These are phyloP conservation scores for Chiridota heheva DNA, from an alignment of 35 echinoderm and acorn worm genomes.

Conservation along the genomic window DNA sequence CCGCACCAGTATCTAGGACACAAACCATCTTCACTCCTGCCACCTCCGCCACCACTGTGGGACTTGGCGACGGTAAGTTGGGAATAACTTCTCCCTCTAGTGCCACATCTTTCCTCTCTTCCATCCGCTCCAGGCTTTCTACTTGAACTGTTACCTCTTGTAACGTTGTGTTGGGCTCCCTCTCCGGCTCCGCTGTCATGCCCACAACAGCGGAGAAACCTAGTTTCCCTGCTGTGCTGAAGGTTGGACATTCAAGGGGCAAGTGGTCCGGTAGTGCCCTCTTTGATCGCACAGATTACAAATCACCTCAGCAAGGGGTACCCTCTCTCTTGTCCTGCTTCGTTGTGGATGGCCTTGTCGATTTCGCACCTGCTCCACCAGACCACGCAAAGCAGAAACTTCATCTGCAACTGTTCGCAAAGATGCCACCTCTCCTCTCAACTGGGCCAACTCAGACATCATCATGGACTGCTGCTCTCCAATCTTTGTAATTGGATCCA, in stretches of 20 bases:
- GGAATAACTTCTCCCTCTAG: constrained; percentile 12
- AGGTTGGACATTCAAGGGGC: background rate
- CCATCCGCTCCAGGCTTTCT: background rate
- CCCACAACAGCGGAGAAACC: constrained; percentile 38
- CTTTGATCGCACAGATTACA: background rate
- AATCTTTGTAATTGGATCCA: background rate
- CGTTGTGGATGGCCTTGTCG: background rate
- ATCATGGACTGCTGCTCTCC: constrained; percentile 3
- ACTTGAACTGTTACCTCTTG: background rate
- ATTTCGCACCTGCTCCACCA: background rate
- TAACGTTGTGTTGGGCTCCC: background rate
- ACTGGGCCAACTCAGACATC: constrained; percentile 1
- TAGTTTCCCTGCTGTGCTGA: constrained; percentile 18
- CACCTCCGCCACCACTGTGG: constrained; percentile 28
- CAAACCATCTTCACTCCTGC: constrained; percentile 36
- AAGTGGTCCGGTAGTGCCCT: background rate
- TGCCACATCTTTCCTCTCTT: background rate
- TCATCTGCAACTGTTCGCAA: constrained; percentile 11
- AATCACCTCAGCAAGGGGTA: background rate
- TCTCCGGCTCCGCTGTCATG: constrained; percentile 23
- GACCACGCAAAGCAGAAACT: background rate
- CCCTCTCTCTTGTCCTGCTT: constrained; percentile 2
- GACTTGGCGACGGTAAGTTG: constrained; percentile 30
- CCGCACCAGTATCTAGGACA: constrained; percentile 61
- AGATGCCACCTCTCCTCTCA: constrained; percentile 20